phyloP scores from a whole-genome alignment of 2,888 invertebrate genomes.

The Lasioglossum malachurum region DNA sequence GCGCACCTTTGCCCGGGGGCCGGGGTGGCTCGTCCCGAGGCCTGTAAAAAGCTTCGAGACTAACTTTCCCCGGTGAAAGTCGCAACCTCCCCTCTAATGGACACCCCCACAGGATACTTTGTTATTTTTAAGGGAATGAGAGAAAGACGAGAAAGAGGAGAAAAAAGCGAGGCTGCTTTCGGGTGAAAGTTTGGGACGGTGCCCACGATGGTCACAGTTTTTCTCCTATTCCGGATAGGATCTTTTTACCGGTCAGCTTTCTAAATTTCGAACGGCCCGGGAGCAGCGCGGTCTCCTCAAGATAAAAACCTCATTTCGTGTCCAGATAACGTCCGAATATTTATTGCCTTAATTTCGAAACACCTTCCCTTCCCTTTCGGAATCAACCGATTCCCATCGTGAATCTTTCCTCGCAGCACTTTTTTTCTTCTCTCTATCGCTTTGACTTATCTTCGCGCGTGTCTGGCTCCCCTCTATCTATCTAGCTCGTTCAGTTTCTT shows the following conservation, averaged over 20 bases:
- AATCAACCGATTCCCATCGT: background rate
- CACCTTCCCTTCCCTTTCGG: background rate
- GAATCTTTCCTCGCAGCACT: background rate
- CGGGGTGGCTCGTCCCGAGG: constrained; percentile 21
- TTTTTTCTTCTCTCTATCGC: background rate
- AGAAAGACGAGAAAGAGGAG: constrained; percentile 36
- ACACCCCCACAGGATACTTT: constrained; percentile 32
- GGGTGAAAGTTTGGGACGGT: constrained; percentile 67
- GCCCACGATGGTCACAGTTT: constrained; percentile 40
- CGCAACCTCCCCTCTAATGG: constrained; percentile 34
- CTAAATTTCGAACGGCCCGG: constrained; percentile 39
- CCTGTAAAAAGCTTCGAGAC: constrained; percentile 57
- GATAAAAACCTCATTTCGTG: constrained; percentile 17
- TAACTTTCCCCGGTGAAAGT: constrained; percentile 65
- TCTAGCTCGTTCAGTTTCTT: background rate
- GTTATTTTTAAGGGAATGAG: constrained; percentile 53
- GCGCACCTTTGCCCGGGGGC: constrained; percentile 28
- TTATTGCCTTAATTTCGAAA: background rate
- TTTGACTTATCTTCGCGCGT: background rate
- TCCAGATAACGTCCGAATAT: constrained; percentile 11
- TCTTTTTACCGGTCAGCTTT: constrained; percentile 43
- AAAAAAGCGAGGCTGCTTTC: constrained; percentile 5
- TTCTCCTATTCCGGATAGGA: constrained; percentile 35
- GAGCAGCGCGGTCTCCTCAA: background rate
- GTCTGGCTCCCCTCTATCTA: background rate